phyloP scores from a whole-genome alignment of 2,797 vertebrate species.

The Odontamblyopus rebecca region DNA sequence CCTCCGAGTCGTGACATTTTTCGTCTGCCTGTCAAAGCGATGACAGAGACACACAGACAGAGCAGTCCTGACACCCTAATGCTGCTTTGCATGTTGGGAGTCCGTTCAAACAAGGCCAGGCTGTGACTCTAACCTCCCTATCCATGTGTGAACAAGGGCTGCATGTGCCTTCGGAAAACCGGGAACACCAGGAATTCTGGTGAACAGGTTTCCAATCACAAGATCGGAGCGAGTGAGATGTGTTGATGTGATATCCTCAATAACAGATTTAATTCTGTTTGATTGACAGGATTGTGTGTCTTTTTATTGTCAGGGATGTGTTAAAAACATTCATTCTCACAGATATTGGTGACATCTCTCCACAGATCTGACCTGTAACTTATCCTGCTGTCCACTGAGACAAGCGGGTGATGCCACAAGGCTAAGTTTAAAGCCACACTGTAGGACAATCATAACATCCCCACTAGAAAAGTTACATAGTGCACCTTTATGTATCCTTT shows the following conservation, averaged over 20 bases:
- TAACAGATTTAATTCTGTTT: neutral
- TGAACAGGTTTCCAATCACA: neutral
- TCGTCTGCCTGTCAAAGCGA: conserved; percentile 72
- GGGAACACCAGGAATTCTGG: neutral
- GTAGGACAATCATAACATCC: too few species aligned
- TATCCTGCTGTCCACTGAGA: too few species aligned
- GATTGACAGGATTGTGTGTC: neutral
- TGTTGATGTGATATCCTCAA: neutral
- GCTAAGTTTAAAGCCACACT: too few species aligned
- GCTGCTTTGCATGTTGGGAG: conserved; percentile 77
- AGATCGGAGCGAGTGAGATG: neutral
- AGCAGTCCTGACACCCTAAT: conserved; percentile 77
- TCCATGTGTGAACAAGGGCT: conserved; percentile 12
- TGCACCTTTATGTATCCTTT: neutral
- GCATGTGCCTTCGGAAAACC: neutral
- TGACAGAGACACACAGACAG: conserved; percentile 66
- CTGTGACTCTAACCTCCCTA: conserved; percentile 55
- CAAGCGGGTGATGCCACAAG: too few species aligned
- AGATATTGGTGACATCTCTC: too few species aligned
- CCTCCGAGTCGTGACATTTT: conserved; percentile 69
- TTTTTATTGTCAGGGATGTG: neutral
- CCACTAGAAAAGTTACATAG: too few species aligned
- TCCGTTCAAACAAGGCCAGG: conserved; percentile 67
- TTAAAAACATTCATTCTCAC: too few species aligned
- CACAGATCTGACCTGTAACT: too few species aligned